Conservation (phyloP, 2,797 vertebrate genomes). For the Rousettus madagascariensis region DNA sequence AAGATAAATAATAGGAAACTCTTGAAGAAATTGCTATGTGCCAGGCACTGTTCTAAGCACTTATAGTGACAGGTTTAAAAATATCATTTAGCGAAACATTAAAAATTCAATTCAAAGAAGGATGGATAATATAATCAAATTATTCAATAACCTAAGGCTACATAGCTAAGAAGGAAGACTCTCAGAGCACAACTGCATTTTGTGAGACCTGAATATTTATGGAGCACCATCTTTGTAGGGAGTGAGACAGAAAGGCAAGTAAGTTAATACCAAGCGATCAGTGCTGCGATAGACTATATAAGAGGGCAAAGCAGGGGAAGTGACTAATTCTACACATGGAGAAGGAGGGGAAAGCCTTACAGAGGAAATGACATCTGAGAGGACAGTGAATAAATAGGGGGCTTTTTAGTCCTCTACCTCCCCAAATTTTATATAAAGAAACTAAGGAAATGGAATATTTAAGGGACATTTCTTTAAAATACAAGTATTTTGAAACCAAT, state of each 20-base stretch:
- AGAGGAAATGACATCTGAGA: background rate
- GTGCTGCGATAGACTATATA: background rate
- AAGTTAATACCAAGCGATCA: background rate
- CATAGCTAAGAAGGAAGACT: background rate
- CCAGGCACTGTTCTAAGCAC: background rate
- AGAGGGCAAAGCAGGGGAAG: background rate
- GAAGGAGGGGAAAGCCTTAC: background rate
- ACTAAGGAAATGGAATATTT: constrained; percentile 9
- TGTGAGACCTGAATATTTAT: background rate
- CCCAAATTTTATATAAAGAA: constrained; percentile 15
- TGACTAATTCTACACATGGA: background rate
- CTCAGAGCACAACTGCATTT: background rate
- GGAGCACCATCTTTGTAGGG: background rate
- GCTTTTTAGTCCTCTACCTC: background rate
- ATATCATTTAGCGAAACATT: background rate
- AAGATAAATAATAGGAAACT: background rate
- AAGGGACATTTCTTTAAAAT: background rate
- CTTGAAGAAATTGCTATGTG: background rate
- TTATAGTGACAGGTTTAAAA: background rate
- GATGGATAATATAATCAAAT: background rate
- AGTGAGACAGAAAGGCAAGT: background rate
- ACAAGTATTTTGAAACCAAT: background rate
- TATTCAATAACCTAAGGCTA: background rate
- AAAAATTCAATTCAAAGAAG: background rate
- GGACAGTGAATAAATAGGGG: background rate